Percentiles rank a stretch among this genome's conserved stretches.
Evolutionary conservation across 2,113 vertebrate species (phyloP).

Genomic region (Calcarius ornatus): DNA sequence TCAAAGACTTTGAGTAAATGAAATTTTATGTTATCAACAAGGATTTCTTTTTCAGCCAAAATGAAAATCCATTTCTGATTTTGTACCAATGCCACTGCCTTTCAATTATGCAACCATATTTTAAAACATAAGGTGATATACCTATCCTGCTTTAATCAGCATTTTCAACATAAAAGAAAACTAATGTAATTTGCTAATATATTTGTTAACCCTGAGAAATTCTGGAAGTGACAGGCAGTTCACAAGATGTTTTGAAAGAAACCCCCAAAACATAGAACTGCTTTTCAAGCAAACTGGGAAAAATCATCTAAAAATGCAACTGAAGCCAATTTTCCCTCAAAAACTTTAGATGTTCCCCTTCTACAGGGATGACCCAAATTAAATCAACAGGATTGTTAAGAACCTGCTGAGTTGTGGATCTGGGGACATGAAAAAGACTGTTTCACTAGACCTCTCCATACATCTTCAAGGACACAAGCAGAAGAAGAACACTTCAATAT

Average conservation of each 20-base stretch:
- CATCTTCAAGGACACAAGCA: neutral
- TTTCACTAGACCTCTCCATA: neutral
- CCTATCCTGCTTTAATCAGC: neutral
- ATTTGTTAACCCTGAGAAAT: neutral
- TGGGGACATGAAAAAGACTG: neutral
- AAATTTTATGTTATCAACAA: neutral
- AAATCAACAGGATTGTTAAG: neutral
- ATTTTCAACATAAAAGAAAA: neutral
- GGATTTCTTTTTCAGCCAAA: neutral
- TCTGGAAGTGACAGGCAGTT: neutral
- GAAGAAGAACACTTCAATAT: neutral
- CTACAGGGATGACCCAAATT: neutral
- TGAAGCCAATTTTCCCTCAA: neutral
- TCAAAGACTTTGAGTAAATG: neutral
- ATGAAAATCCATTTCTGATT: neutral
- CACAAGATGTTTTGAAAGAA: neutral
- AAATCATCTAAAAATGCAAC: neutral
- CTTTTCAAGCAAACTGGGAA: neutral
- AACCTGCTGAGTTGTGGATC: neutral
- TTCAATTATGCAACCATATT: neutral
- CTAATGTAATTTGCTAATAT: fast-evolving
- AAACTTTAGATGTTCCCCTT: neutral
- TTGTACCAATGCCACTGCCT: neutral
- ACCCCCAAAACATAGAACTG: fast-evolving
- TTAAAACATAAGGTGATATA: neutral